Conservation (phyloP, 2,113 vertebrate genomes). For the Ophthalmolycus amberensis region DNA sequence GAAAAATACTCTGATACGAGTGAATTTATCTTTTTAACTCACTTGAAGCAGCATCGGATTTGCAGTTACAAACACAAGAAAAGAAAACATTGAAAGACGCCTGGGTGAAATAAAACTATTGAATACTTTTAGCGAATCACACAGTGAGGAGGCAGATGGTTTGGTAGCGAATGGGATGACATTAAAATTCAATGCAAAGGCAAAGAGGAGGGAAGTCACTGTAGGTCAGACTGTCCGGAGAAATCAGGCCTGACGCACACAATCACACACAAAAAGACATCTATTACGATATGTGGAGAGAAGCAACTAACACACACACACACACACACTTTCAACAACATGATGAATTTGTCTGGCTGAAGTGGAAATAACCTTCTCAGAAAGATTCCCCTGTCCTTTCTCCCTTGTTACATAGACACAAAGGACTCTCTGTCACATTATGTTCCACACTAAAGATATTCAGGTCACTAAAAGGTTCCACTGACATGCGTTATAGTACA, state of each 20-base stretch:
- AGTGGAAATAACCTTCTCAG: conserved; percentile 56
- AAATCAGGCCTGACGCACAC: conserved; percentile 37
- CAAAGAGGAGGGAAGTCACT: conserved; percentile 18
- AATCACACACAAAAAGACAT: conserved; percentile 9
- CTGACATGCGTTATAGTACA: conserved; percentile 39
- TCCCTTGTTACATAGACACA: conserved; percentile 43
- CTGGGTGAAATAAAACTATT: conserved; percentile 2
- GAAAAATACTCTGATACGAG: no score
- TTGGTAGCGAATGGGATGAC: conserved; percentile 2
- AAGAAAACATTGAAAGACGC: not conserved
- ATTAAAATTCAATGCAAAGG: conserved; percentile 29
- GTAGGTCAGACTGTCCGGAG: conserved; percentile 49
- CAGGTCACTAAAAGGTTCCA: conserved; percentile 63
- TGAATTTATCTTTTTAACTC: not conserved
- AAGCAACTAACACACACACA: not conserved
- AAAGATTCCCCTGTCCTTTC: conserved; percentile 4
- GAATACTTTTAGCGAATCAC: conserved; percentile 14
- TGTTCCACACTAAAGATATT: conserved; percentile 47
- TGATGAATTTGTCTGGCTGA: conserved; percentile 53
- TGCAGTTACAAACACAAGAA: not conserved
- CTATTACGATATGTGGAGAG: not conserved
- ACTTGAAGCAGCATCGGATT: not conserved
- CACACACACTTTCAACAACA: not conserved
- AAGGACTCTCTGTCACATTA: conserved; percentile 55
- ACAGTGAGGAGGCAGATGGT: conserved; percentile 2